These are phyloP conservation scores for Leucosticte australis DNA, from an alignment of 2,113 vertebrate genomes.

Conservation along the genomic window DNA sequence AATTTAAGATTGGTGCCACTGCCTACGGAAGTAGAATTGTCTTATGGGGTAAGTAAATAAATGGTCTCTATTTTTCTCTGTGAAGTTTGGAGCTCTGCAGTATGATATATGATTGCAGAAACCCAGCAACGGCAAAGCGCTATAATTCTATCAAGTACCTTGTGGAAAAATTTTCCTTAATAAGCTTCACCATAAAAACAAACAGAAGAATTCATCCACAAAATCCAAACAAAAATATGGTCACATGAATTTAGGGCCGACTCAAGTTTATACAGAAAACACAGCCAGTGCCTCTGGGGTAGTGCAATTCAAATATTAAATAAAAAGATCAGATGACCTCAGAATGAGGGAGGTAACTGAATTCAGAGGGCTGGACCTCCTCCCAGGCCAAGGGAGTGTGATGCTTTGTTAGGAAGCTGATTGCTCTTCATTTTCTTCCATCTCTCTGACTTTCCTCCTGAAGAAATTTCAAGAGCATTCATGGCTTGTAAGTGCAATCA, in stretches of 20 bases:
- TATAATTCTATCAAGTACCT: neutral
- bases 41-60: neutral
- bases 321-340: neutral
- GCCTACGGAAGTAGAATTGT: neutral
- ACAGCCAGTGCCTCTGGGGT: neutral
- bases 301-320: neutral
- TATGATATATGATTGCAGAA: neutral
- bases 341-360: neutral
- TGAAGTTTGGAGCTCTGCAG: neutral
- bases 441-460: neutral
- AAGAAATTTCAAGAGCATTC: neutral
- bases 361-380: neutral
- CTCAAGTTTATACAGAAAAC: neutral
- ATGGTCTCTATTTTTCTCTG: constrained; percentile 1
- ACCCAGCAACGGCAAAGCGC: neutral
- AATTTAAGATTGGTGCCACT: neutral
- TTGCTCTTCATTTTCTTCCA: neutral
- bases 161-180: neutral
- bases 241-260: fast-evolving
- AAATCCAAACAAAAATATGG: neutral
- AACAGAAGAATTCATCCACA: neutral
- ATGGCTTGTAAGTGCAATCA: neutral
- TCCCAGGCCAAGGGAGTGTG: neutral
- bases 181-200: neutral
- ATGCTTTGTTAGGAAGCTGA: neutral